Conservation (phyloP, 2,797 vertebrate genomes). For the Echeneis naucrates region DNA sequence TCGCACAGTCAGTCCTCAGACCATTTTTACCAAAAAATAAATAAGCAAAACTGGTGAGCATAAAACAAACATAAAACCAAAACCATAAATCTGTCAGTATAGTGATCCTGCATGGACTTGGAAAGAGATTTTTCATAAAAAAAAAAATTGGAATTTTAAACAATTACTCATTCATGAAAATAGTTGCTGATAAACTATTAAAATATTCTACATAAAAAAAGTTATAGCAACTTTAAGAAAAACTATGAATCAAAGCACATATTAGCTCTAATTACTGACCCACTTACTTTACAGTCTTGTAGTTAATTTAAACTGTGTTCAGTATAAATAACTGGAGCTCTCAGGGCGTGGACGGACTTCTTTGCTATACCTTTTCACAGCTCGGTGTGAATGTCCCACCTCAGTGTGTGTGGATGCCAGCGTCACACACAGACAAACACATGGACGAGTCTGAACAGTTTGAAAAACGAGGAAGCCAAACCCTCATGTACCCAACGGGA, state of each 20-base stretch:
- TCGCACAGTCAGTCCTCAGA: not conserved
- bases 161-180: not conserved
- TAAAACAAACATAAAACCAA: no score
- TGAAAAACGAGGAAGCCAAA: slow-evolving; percentile 3
- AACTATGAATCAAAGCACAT: not conserved
- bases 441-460: slow-evolving; percentile 9
- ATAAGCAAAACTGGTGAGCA: no score
- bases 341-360: no score
- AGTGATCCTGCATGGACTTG: no score
- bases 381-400: not conserved
- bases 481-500: slow-evolving; percentile 2
- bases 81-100: no score
- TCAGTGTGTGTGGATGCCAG: not conserved
- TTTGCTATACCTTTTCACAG: not conserved
- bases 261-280: not conserved
- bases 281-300: not conserved
- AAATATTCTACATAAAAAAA: not conserved
- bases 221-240: not conserved
- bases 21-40: not conserved
- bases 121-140: no score
- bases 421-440: not conserved
- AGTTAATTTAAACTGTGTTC: not conserved
- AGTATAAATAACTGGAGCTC: not conserved
- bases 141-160: no score
- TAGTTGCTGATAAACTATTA: not conserved